phyloP scores from a whole-genome alignment of 2,797 vertebrate genomes.

The Chelon auratus region DNA sequence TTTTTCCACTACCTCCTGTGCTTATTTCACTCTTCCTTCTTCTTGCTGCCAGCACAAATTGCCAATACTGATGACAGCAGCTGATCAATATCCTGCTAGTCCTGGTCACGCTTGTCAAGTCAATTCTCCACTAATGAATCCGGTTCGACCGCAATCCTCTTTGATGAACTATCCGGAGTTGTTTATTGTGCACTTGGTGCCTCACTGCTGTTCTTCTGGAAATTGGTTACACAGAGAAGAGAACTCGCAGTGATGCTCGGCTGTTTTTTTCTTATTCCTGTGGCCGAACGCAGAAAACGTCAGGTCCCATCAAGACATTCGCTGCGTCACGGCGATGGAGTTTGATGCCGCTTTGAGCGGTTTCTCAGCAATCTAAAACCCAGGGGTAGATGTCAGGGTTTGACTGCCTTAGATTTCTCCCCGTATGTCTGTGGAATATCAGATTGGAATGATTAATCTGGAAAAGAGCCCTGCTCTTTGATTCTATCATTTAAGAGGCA shows the following conservation, averaged over 20 bases:
- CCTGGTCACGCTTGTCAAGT: conserved; percentile 65
- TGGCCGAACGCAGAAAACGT: conserved; percentile 19
- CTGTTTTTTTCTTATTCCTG: conserved; percentile 11
- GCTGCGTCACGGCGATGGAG: neutral
- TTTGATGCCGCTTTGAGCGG: conserved; percentile 38
- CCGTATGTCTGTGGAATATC: conserved; percentile 31
- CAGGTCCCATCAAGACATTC: conserved; percentile 38
- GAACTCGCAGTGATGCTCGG: conserved; percentile 31
- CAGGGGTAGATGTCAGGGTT: conserved; percentile 42
- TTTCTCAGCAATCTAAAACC: conserved; percentile 49
- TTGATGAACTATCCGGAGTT: conserved; percentile 63
- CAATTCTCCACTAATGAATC: conserved; percentile 76
- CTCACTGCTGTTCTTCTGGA: conserved; percentile 11
- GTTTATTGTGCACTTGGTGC: conserved; percentile 49
- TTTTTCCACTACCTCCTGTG: neutral
- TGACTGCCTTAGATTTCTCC: conserved; percentile 44
- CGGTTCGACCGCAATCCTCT: conserved; percentile 44
- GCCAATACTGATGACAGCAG: conserved; percentile 70
- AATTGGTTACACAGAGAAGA: neutral
- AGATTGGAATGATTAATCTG: conserved; percentile 50
- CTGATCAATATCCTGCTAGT: conserved; percentile 68
- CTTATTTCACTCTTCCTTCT: neutral
- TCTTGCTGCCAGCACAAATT: conserved; percentile 60
- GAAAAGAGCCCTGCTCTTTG: conserved; percentile 28
- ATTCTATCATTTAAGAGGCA: conserved; percentile 52